These are phyloP conservation scores for Diarsia mendica DNA, from an alignment of 2,888 invertebrate species.

Conservation along the genomic window DNA sequence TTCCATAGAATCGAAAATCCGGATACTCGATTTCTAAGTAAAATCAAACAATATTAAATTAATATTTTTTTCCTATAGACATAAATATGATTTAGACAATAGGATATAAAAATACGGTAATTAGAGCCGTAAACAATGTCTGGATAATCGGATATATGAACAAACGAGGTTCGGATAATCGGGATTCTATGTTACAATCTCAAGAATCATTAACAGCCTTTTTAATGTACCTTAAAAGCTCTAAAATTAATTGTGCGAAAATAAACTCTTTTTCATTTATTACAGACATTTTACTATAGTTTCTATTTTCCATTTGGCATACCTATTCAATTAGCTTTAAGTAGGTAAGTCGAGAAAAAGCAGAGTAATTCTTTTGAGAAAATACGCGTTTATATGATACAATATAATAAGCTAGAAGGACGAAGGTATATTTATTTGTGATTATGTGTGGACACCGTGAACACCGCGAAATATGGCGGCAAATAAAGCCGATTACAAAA, in stretches of 20 bases:
- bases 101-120: too few species aligned
- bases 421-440: conserved; percentile 47
- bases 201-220: conserved; percentile 21
- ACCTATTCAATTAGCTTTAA: conserved; percentile 47
- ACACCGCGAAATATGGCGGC: conserved; percentile 67
- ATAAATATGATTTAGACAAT: too few species aligned
- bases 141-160: too few species aligned
- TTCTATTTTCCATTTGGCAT: conserved; percentile 29
- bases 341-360: conserved; percentile 45
- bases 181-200: neutral
- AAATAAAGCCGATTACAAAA: conserved; percentile 86
- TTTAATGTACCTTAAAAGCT: conserved; percentile 44
- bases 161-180: too few species aligned
- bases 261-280: conserved; percentile 44
- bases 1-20: too few species aligned
- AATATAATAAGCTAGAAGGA: conserved; percentile 37
- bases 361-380: conserved; percentile 15
- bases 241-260: conserved; percentile 42
- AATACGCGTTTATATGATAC: conserved; percentile 32
- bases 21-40: too few species aligned
- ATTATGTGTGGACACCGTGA: conserved; percentile 45
- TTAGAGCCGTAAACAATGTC: too few species aligned
- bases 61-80: neutral
- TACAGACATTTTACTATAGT: conserved; percentile 45
- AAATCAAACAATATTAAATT: neutral